These are phyloP conservation scores for Cylloceria caligata DNA, from an alignment of 2,888 invertebrate genomes.

Conservation along the genomic window DNA sequence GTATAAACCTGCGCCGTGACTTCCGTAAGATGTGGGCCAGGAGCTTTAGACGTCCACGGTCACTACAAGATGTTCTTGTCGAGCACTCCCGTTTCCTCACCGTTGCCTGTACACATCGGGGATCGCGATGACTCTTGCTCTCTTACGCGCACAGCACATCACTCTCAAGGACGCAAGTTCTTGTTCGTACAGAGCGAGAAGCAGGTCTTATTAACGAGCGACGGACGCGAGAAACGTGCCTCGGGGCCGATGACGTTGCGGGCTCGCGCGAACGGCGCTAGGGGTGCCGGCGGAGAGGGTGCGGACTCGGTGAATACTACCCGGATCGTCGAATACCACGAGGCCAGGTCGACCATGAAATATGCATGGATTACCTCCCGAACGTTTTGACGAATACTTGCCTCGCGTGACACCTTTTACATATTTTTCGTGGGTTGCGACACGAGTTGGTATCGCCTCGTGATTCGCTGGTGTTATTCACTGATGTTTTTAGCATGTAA, in stretches of 20 bases:
- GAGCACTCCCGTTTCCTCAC: conserved; percentile 13
- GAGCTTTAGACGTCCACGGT: conserved; percentile 51
- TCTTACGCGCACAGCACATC: neutral
- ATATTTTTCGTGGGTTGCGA: neutral
- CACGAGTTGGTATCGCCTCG: neutral
- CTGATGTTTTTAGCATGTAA: conserved; percentile 19
- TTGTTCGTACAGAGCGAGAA: conserved; percentile 35
- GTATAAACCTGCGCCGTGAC: conserved; percentile 52
- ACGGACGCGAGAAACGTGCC: conserved; percentile 66
- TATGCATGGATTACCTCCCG: conserved; percentile 50
- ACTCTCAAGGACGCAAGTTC: conserved; percentile 54
- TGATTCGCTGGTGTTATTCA: neutral
- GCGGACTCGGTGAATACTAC: neutral
- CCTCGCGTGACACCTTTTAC: neutral
- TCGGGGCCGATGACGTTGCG: conserved; percentile 62
- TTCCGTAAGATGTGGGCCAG: conserved; percentile 62
- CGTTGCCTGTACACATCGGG: neutral
- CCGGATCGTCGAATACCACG: conserved; percentile 53
- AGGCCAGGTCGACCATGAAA: conserved; percentile 63
- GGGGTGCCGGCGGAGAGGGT: conserved; percentile 1
- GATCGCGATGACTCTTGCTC: neutral
- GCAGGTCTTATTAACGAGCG: conserved; percentile 64
- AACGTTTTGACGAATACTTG: conserved; percentile 39
- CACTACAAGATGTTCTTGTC: conserved; percentile 49
- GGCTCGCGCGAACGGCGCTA: neutral